A percentile compares a stretch with the other conserved stretches of the same genome.
phyloP scores from a whole-genome alignment of 2,113 vertebrate species.

The Amazona vittata region DNA sequence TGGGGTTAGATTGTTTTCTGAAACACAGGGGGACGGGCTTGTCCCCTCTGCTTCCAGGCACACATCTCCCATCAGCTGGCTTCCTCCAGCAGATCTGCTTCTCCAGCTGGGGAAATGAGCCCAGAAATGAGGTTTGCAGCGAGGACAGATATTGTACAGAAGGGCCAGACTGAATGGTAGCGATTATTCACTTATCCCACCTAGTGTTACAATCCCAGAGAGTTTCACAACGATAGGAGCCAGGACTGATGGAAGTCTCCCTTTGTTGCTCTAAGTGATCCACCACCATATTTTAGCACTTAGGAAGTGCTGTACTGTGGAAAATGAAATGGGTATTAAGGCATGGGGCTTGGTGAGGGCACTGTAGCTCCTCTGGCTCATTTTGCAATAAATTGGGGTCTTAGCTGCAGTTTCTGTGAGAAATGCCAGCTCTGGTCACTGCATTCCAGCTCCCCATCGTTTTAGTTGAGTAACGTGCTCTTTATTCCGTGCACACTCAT shows the following conservation, averaged over 20 bases:
- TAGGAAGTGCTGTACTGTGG: not conserved
- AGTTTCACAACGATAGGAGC: not conserved
- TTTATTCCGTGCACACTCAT: not conserved
- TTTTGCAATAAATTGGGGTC: not conserved
- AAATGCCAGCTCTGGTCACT: not conserved
- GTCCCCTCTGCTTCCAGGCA: not conserved
- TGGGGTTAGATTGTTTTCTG: not conserved
- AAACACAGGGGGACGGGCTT: accelerated
- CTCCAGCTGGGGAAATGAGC: not conserved
- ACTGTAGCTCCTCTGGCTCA: not conserved
- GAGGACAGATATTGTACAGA: not conserved
- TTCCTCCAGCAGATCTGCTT: not conserved
- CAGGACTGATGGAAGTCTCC: not conserved
- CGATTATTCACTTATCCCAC: not conserved
- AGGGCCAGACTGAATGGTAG: not conserved
- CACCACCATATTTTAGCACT: not conserved
- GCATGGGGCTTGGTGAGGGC: not conserved
- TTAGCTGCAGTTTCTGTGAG: not conserved
- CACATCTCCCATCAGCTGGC: not conserved
- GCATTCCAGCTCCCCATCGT: not conserved
- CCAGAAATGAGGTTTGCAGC: not conserved
- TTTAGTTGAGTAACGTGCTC: not conserved
- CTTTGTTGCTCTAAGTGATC: not conserved
- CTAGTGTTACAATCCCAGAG: accelerated
- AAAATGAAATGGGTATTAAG: not conserved